Conservation (phyloP, 1,140 invertebrate genomes). For the Myzus persicae region DNA sequence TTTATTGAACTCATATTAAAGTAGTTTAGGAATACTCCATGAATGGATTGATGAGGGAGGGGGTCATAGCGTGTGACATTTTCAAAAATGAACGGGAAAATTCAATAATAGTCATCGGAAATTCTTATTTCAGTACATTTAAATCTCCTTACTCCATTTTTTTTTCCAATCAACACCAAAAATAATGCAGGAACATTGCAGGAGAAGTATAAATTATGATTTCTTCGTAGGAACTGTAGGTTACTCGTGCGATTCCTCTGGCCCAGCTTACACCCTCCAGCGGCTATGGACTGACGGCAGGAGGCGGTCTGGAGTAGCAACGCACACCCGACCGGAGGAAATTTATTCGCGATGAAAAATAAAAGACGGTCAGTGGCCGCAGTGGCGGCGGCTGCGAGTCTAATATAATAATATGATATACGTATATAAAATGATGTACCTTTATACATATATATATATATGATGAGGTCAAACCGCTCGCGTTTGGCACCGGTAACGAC, state of each 20-base stretch:
- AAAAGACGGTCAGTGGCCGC: background rate
- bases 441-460: background rate
- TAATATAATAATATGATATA: slow-evolving; percentile 19
- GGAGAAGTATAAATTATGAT: background rate
- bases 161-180: background rate
- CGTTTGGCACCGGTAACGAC: background rate
- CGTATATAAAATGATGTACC: background rate
- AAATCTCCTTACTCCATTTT: background rate
- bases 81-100: background rate
- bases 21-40: no score
- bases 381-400: background rate
- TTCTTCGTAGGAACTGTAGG: background rate
- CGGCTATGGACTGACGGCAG: accelerated
- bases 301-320: background rate
- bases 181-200: no score
- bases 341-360: slow-evolving; percentile 1
- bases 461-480: background rate
- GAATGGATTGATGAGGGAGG: no score
- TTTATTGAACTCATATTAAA: no score
- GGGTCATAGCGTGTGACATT: background rate
- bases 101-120: background rate
- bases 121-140: background rate
- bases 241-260: background rate
- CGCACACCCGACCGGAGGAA: background rate
- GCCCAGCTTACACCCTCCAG: background rate